These are phyloP conservation scores for Meleagris gallopavo DNA, from an alignment of 2,113 vertebrate genomes.

Conservation along the genomic window DNA sequence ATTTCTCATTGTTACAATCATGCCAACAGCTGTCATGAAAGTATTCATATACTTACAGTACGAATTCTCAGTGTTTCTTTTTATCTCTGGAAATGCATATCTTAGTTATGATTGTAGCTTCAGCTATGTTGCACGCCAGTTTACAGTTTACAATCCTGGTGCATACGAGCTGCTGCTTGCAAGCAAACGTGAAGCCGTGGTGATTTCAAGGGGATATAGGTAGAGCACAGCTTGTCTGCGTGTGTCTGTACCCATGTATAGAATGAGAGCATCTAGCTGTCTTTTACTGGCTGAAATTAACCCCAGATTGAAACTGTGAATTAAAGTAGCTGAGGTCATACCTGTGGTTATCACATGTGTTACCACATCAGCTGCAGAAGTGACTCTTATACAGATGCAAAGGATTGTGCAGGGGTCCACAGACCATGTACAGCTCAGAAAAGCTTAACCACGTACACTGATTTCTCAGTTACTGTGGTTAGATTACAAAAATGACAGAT, in stretches of 20 bases:
- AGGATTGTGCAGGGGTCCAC: neutral
- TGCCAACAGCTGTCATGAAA: neutral
- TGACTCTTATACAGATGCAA: neutral
- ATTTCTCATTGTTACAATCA: neutral
- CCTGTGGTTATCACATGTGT: neutral
- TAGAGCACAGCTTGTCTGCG: neutral
- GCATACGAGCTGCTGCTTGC: neutral
- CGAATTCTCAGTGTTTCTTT: neutral
- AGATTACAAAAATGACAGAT: neutral
- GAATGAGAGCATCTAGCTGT: neutral
- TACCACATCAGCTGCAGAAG: neutral
- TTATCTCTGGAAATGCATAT: neutral
- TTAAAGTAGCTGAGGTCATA: neutral
- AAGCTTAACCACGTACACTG: neutral
- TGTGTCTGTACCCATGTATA: rapidly evolving
- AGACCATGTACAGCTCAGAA: neutral
- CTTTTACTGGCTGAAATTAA: neutral
- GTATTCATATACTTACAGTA: neutral
- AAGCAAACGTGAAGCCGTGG: neutral
- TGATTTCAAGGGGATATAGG: neutral
- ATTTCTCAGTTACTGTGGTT: neutral
- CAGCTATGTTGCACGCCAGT: neutral
- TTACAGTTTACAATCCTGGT: rapidly evolving
- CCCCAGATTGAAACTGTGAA: neutral
- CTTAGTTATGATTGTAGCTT: neutral